Evolutionary conservation across 2,113 vertebrate genomes (phyloP), one percentile per base, ranked within the genome.

Genomic region (Reinhardtius hippoglossoides): DNA sequence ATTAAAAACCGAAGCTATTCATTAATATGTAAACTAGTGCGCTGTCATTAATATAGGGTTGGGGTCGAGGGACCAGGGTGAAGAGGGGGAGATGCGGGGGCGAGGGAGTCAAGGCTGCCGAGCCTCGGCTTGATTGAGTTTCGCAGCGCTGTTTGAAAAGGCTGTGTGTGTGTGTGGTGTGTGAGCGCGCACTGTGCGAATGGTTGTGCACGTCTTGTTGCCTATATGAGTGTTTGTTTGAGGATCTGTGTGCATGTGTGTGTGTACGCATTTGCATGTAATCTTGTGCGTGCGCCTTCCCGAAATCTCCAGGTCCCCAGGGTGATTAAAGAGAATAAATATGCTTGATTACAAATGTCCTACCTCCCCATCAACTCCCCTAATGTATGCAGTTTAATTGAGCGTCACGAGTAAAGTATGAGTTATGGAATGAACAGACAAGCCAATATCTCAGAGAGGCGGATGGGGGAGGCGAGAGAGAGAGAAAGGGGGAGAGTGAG

Each of bases 301-400:
- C 74, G 88, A 83, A 88, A 86, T 93, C 92, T 85, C 85, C 59
- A 73, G 79, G 88, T 94, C 94, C 92, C 95, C 74, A 64, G 92
- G 91, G 93, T 94, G 92, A 94, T 92, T 92, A 92, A 90, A 91
- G 86, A 88, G 91, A 93, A 95, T 94, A 94, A 95, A 95, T 94
- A 93, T 92, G 89, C 91, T 93, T 94, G 91, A 95, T 94, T 95
- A 93, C 92, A 93, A 94, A 94, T 83, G 91, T 90, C 90, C 89
- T 87, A 87, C 91, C 92, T 90, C 87, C 87, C 84, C 88, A 92
- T 93, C 90, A 92, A 85, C 83, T 80, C 81, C 78, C 55, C 81
- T 94, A 94, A 95, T 94, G 88, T 94, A 95, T 94, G 92, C 93
- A 87, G 91, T 94, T 93, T 95, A 95, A 94, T 94, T 95, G 92